Evolutionary conservation across 2,888 invertebrate species (phyloP).

Genomic region (Galerucella nymphaeae): DNA sequence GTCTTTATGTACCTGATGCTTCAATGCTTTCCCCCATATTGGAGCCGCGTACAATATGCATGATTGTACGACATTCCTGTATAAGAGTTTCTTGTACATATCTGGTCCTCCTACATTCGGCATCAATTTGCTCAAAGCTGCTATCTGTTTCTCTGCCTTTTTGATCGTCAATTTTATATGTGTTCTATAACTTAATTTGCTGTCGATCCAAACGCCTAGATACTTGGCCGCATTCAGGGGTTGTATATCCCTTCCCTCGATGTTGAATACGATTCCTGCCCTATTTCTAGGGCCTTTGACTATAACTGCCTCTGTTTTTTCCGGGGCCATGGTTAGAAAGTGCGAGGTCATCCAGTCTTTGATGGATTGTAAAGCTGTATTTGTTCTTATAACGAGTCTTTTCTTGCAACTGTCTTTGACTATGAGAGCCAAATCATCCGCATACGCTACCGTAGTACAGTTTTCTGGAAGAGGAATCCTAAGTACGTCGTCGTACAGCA

Average conservation of each 20-base stretch:
- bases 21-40: no score
- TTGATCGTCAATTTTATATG: no score
- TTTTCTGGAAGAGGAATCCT: conserved; percentile 13
- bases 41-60: no score
- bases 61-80: no score
- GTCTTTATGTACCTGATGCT: no score
- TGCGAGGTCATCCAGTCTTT: not conserved
- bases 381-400: not conserved
- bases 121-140: no score
- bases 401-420: conserved; percentile 3
- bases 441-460: conserved; percentile 21
- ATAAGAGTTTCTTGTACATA: no score
- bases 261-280: not conserved
- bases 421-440: conserved; percentile 34
- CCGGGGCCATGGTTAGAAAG: not conserved
- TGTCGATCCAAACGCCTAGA: not conserved
- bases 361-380: not conserved
- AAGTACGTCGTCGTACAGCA: conserved; percentile 30
- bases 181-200: no score
- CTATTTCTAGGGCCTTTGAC: not conserved
- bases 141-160: no score
- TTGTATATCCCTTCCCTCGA: not conserved
- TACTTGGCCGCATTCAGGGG: not conserved
- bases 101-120: no score
- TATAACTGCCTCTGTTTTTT: not conserved